These are phyloP conservation scores for Leptinotarsa texana DNA, from an alignment of 1,140 invertebrate species.

Conservation along the genomic window DNA sequence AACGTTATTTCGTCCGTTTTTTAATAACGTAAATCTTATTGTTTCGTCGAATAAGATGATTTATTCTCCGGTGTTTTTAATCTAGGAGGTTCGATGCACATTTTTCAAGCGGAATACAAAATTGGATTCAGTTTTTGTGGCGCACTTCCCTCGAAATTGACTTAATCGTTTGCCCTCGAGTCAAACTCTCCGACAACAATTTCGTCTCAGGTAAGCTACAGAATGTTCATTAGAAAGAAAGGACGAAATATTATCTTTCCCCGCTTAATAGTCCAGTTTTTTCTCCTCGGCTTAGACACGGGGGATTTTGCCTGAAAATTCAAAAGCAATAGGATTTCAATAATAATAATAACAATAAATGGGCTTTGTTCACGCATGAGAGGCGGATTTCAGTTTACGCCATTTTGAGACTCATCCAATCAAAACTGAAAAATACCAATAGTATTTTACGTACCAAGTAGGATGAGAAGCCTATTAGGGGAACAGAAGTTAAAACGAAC, in stretches of 20 bases:
- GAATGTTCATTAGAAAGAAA: background rate
- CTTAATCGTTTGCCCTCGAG: slow-evolving; percentile 37
- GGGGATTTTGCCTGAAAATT: too few relatives aligned
- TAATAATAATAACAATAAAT: too few relatives aligned
- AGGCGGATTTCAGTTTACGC: too few relatives aligned
- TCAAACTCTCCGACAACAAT: background rate
- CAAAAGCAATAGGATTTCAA: too few relatives aligned
- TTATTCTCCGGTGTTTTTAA: slow-evolving; percentile 22
- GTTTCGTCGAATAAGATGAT: slow-evolving; percentile 19
- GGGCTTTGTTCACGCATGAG: too few relatives aligned
- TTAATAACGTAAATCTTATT: slow-evolving; percentile 10
- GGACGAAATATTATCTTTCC: background rate
- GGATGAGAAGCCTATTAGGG: too few relatives aligned
- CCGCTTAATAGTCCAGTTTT: too few relatives aligned
- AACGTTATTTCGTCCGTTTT: slow-evolving; percentile 9
- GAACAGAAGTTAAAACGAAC: too few relatives aligned
- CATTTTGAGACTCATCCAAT: too few relatives aligned
- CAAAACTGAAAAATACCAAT: too few relatives aligned
- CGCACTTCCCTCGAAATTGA: slow-evolving; percentile 40
- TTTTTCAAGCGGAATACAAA: slow-evolving; percentile 38
- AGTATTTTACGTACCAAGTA: too few relatives aligned
- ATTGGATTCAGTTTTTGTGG: slow-evolving; percentile 42
- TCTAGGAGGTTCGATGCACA: slow-evolving; percentile 31
- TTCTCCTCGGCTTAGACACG: too few relatives aligned
- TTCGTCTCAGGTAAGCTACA: background rate